Evolutionary conservation across 2,797 vertebrate genomes (phyloP).

Genomic region (Epinephelus malabaricus): DNA sequence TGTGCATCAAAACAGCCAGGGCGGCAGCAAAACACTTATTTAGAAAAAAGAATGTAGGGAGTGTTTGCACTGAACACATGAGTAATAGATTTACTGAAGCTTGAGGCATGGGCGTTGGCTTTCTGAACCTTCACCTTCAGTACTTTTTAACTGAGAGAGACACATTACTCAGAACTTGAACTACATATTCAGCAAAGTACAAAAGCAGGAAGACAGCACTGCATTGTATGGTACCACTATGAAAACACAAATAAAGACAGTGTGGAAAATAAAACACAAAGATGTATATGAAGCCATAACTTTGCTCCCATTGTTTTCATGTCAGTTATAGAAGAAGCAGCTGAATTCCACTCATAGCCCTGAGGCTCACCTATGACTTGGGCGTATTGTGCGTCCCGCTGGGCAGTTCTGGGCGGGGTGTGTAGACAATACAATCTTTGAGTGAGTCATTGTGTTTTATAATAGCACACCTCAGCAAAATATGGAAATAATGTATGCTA

Average conservation of each 20-base stretch:
- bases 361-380: constrained; percentile 16
- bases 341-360: constrained; percentile 14
- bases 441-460: constrained; percentile 48
- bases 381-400: not conserved
- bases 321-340: not conserved
- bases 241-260: not conserved
- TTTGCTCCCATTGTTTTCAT: not conserved
- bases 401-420: constrained; percentile 51
- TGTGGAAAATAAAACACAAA: not conserved
- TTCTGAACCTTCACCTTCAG: constrained; percentile 14
- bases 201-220: no score
- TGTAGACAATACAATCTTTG: constrained; percentile 42
- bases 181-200: not conserved
- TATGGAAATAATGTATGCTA: constrained; percentile 7
- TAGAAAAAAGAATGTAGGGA: constrained; percentile 42
- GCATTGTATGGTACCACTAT: not conserved
- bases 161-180: constrained; percentile 1
- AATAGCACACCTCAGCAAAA: constrained; percentile 41
- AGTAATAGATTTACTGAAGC: constrained; percentile 12
- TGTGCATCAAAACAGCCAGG: not conserved
- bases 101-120: constrained; percentile 40
- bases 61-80: constrained; percentile 42
- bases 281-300: not conserved
- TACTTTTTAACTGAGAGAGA: not conserved
- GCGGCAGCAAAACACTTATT: not conserved